Evolutionary conservation across 2,797 vertebrate species (phyloP), one percentile per base, ranked within the genome.

Genomic region (Knipowitschia caucasica): DNA sequence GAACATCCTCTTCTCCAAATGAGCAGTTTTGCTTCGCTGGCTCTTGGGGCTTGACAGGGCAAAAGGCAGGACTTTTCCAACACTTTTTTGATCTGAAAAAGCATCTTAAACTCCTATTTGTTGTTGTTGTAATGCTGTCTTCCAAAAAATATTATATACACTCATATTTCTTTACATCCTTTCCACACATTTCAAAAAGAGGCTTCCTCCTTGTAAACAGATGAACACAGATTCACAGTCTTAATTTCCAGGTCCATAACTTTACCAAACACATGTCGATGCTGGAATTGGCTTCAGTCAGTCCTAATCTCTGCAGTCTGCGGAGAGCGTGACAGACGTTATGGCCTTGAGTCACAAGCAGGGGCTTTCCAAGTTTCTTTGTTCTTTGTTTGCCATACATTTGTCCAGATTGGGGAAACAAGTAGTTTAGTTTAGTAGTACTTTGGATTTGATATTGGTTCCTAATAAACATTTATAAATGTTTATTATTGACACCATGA

Each of bases 21-120:
- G 58, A 73, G 53, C 47, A 50, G 67, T 73, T 75, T 63, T 76
- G 77, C 75, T 75, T 78, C 34, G 59, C 67, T 72, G 60, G 64
- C 75, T 75, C 65, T 64, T 26, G 49, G 71, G 64, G 52, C 67
- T 64, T 77, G 69, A 74, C 53, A 26, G 60, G 62, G 75, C 60
- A 25, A 44, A n/a, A 30, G 67, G 74, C 75, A 67, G 58, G 47
- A 67, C 57, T 45, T 26, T 5, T 39, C 50, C 36, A 43, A 67
- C 38, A 50, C 45, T 40, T 27, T 27, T 38, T 24, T 42, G 35
- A 50, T 35, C n/a, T 40, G 14, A 43, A 5, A 26, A 20, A 33
- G 18, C 4, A 9, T 3, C n/a, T 27, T 26, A 7, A 23, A 14
- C 20, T 24, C 21, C 11, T 3, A 39, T 39, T 1, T 40, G 15